Evolutionary conservation across 1,140 invertebrate genomes (phyloP).

Genomic region (Psilanteris sp.): DNA sequence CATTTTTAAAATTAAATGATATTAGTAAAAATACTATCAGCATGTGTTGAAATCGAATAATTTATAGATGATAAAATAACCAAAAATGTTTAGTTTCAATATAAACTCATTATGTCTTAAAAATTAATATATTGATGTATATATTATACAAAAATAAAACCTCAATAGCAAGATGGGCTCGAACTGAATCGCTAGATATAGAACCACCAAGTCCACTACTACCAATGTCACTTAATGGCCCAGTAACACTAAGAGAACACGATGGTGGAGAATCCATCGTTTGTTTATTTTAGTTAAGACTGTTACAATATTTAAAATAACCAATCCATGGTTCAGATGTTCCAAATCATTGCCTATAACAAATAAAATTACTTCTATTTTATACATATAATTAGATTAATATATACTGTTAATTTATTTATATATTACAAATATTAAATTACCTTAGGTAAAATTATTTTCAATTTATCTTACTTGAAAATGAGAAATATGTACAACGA

Average conservation of each 20-base stretch:
- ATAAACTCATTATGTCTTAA: too few species aligned
- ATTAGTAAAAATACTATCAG: too few species aligned
- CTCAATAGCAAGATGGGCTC: conserved; percentile 78
- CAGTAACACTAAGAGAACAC: conserved; percentile 79
- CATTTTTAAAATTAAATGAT: too few species aligned
- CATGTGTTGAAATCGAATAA: too few species aligned
- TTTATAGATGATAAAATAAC: too few species aligned
- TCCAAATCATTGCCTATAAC: conserved; percentile 65
- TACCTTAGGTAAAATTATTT: too few species aligned
- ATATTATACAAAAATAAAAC: too few species aligned
- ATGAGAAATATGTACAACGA: conserved; percentile 61
- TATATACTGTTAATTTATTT: not conserved
- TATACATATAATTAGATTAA: too few species aligned
- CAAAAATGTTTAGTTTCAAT: too few species aligned
- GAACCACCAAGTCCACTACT: conserved; percentile 79
- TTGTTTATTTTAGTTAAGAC: conserved; percentile 49
- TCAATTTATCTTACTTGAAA: conserved; percentile 58
- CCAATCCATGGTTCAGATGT: conserved; percentile 61
- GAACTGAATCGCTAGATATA: conserved; percentile 79
- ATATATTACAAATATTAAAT: too few species aligned
- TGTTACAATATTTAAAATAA: conserved; percentile 47
- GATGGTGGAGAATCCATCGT: conserved; percentile 81
- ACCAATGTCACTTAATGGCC: conserved; percentile 78
- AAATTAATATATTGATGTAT: too few species aligned
- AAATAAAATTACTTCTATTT: too few species aligned